Conservation (phyloP, 2,888 invertebrate genomes). For the Siphlonurus alternatus region DNA sequence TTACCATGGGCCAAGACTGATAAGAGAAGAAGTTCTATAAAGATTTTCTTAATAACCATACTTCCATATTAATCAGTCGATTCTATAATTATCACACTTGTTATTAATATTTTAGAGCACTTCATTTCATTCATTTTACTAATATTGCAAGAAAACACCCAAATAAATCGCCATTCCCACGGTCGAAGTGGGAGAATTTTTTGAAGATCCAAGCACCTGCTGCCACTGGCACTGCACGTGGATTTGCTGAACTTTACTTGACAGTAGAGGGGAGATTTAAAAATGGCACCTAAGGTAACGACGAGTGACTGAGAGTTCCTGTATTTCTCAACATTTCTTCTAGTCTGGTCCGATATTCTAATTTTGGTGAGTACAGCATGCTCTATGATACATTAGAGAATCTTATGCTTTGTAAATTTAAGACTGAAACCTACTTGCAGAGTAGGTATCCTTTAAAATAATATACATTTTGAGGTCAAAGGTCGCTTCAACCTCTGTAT, state of each 20-base stretch:
- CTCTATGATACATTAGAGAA: background rate
- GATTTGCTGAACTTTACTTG: background rate
- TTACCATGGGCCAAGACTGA: background rate
- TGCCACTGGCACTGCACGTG: background rate
- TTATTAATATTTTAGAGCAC: background rate
- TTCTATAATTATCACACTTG: background rate
- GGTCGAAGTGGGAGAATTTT: background rate
- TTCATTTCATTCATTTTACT: background rate
- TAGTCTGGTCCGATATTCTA: background rate
- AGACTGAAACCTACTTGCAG: too few relatives aligned
- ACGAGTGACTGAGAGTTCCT: background rate
- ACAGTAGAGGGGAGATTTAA: background rate
- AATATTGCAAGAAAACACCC: background rate
- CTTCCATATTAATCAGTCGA: constrained; percentile 13
- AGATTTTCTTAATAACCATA: constrained; percentile 15
- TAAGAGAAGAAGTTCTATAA: constrained; percentile 14
- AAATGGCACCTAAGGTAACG: background rate
- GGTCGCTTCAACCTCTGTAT: background rate
- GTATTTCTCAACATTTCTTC: background rate
- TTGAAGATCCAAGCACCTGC: background rate
- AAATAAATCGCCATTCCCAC: background rate
- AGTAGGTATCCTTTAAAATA: too few relatives aligned
- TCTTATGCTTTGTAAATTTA: too few relatives aligned
- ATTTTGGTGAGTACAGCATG: background rate
- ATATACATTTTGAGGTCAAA: background rate